Evolutionary conservation across 2,888 invertebrate species (phyloP), one percentile per base, ranked within the genome.

Genomic region (Acanthopleura granulata): DNA sequence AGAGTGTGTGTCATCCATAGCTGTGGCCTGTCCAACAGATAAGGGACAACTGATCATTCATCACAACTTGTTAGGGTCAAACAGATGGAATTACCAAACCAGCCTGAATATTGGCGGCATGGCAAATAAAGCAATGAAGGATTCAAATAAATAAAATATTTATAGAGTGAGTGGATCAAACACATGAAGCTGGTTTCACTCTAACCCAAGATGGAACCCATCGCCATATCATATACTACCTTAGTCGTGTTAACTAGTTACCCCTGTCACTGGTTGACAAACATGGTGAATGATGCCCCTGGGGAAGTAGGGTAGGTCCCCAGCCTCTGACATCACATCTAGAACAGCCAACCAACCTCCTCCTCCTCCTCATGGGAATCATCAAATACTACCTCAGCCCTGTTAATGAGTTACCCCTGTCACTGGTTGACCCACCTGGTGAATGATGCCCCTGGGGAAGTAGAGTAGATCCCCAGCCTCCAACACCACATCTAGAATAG

Each of bases 221-320:
- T n/a, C n/a, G n/a, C n/a, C n/a, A n/a, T n/a, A n/a, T n/a, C n/a
- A n/a, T n/a, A n/a, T n/a, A n/a, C n/a, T n/a, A n/a, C n/a, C n/a
- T n/a, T n/a, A n/a, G n/a, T n/a, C n/a, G n/a, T n/a, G n/a, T n/a
- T n/a, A n/a, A n/a, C n/a, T n/a, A n/a, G n/a, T 6, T 9, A 40
- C 40, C 40, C 9, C 9, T 40, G 40, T 40, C 4, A 40, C 40
- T 40, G 40, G 40, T 9, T 40, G 40, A 57, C 22, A 3, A 3
- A 90, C 92, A 88, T 92, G 91, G 82, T 92, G 92, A 74, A 92
- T 91, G 79, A 88, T 91, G n/a, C 92, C 92, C 62, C 92, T 93
- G 0, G 99, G 99, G 86, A 99, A 96, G 90, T 99, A 99, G 0
- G 99, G 92, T 84, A 98, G 89, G 89, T 98, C 98, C 0, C 98